Evolutionary conservation across 1,140 invertebrate genomes (phyloP).

Genomic region (Tribolium castaneum): DNA sequence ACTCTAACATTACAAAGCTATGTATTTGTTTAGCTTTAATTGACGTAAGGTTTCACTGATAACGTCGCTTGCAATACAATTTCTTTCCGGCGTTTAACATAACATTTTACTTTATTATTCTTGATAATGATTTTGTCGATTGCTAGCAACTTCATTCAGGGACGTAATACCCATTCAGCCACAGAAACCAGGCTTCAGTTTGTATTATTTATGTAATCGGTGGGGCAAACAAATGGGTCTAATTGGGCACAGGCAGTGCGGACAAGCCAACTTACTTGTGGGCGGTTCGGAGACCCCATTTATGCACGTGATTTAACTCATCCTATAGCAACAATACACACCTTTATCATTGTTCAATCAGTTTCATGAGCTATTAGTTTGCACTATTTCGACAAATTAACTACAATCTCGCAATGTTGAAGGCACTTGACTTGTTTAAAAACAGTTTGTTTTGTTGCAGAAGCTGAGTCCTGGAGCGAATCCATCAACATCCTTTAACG

Average conservation of each 20-base stretch:
- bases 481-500: slow-evolving; percentile 39
- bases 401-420: too few relatives aligned
- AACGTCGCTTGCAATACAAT: neutral
- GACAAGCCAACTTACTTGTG: slow-evolving; percentile 12
- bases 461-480: slow-evolving; percentile 8
- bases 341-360: slow-evolving; percentile 14
- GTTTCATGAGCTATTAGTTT: neutral
- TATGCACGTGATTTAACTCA: slow-evolving; percentile 24
- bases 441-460: slow-evolving; percentile 12
- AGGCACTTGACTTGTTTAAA: neutral
- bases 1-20: neutral
- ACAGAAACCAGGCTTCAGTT: slow-evolving; percentile 3
- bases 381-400: too few relatives aligned
- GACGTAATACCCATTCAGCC: neutral
- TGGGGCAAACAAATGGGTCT: slow-evolving; percentile 28
- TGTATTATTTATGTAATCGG: slow-evolving; percentile 41
- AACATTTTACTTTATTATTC: neutral
- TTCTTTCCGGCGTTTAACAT: neutral
- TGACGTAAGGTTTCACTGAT: neutral
- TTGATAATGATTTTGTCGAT: neutral
- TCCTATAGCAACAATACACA: neutral
- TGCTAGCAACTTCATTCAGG: neutral
- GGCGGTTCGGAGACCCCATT: slow-evolving; percentile 13
- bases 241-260: slow-evolving; percentile 28
- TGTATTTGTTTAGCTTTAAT: neutral